Conservation (phyloP, 2,113 vertebrate species). For the Elaphurus davidianus region DNA sequence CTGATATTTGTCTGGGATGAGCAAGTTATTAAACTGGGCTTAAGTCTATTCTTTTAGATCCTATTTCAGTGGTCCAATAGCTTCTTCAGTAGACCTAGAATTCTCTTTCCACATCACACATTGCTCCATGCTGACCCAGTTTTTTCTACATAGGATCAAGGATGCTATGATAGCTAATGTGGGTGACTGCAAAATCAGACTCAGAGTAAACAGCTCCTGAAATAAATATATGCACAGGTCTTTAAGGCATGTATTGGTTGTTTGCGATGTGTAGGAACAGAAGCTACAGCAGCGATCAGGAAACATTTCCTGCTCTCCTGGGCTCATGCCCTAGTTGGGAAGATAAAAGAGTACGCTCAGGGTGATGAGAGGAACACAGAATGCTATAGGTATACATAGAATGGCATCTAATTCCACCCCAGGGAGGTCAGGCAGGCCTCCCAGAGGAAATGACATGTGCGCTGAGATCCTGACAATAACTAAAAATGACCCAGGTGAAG, state of each 20-base stretch:
- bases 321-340: neutral
- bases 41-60: neutral
- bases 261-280: neutral
- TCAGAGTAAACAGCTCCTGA: neutral
- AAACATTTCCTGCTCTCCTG: neutral
- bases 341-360: neutral
- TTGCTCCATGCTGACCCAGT: neutral
- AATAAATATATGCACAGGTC: neutral
- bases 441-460: neutral
- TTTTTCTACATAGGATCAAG: neutral
- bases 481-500: neutral
- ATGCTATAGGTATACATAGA: neutral
- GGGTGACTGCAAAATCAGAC: neutral
- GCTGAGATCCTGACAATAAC: neutral
- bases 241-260: neutral
- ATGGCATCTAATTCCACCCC: neutral
- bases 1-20: neutral
- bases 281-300: neutral
- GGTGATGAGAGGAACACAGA: neutral
- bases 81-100: neutral
- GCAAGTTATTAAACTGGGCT: neutral
- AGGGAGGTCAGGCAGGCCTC: neutral
- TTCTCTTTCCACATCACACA: neutral
- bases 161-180: neutral
- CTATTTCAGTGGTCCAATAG: neutral